These are phyloP conservation scores for Scolopax mira DNA, from an alignment of 2,113 vertebrate genomes.

Conservation along the genomic window DNA sequence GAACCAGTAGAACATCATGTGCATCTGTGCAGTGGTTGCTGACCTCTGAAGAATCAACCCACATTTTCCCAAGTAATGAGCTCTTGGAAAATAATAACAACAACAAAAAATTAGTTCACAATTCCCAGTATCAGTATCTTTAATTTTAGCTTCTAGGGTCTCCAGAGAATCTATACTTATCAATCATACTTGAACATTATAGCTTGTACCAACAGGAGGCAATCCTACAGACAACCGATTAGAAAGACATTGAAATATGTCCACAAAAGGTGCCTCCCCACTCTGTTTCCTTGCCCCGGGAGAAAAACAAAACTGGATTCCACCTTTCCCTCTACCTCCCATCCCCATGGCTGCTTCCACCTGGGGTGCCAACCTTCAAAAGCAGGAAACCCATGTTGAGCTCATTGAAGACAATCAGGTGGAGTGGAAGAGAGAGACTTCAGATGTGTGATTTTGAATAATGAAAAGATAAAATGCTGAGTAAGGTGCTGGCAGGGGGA, in stretches of 20 bases:
- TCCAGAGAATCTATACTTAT: not conserved
- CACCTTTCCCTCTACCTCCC: not conserved
- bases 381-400: not conserved
- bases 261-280: not conserved
- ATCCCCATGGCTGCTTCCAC: not conserved
- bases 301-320: not conserved
- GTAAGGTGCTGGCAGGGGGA: not conserved
- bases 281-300: not conserved
- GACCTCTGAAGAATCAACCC: not conserved
- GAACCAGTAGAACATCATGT: not conserved
- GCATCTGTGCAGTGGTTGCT: not conserved
- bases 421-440: not conserved
- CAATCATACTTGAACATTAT: not conserved
- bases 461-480: not conserved
- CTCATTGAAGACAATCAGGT: not conserved
- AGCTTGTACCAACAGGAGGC: not conserved
- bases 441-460: not conserved
- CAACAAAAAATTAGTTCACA: not conserved
- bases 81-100: not conserved
- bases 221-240: not conserved
- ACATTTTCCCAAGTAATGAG: not conserved
- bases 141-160: not conserved
- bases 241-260: not conserved
- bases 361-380: not conserved
- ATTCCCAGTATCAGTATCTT: not conserved